Evolutionary conservation across 2,888 invertebrate genomes (phyloP), one percentile per base, ranked within the genome.

Genomic region (Galeopsomyia nigrocyanea): DNA sequence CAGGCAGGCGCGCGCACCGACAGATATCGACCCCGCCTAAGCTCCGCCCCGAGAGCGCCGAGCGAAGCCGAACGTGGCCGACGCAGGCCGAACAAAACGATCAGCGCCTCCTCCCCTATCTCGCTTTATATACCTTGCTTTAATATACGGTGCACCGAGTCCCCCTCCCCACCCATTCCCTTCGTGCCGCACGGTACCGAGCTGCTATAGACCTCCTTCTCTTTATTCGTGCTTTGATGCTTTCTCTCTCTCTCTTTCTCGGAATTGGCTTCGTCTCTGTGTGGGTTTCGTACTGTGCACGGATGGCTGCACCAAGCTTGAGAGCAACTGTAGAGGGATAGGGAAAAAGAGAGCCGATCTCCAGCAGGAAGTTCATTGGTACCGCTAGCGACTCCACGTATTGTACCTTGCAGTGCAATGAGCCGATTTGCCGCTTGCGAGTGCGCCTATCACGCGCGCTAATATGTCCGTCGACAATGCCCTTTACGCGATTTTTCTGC

Each of bases 1-100:
- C 60, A 39, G 55, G 31, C 57, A 46, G 17, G 63, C 22, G 55
- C 39, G 39, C 46, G 51, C 53, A 26, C n/a, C 16, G 50, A 64
- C 51, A 72, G 73, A 72, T 84, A 84, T 84, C 84, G 84, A 84
- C 84, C 84, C 84, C 84, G 84, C 84, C 84, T 84, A 82, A 79
- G 83, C 84, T 82, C 84, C 84, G 83, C 79, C 80, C 75, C 83
- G 83, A 80, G 50, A 71, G 47, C 68, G 62, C 79, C 83, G 83
- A 82, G 63, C 26, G 9, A 6, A 2, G 22, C 65, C 80, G 80
- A 80, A 19, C 53, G 31, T 16, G 5, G 13, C 51, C 65, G 60
- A 22, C 63, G n/a, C 65, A 47, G 64, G 47, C 62, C 39, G 39
- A 39, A 3, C 39, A 7, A 39, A 39, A 1, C 13, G 39, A 9